Evolutionary conservation across 2,797 vertebrate genomes (phyloP), one percentile per base, ranked within the genome.

Genomic region (Rhinella marina): DNA sequence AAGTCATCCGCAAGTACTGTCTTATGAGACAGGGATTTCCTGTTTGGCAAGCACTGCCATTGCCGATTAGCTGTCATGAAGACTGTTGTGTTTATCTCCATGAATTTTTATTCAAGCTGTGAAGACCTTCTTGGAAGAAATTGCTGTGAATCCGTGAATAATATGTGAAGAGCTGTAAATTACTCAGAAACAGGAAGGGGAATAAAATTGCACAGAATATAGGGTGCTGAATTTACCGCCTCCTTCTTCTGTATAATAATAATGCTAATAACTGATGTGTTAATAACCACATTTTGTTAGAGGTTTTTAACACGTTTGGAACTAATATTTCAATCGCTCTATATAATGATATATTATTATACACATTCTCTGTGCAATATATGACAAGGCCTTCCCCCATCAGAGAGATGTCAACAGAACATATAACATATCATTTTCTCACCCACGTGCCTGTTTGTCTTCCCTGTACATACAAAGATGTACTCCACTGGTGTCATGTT

Each of bases 21-120:
- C 66, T 56, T 82, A 76, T 81, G 56, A 87, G 79, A 82, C 62
- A 32, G 50, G 54, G 81, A 87, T 88, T 88, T 88, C 79, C 78
- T 88, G 87, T 85, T 85, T 85, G 80, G 87, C 56, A 88, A 76
- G 78, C 78, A 0, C 23, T 82, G 84, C 56, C 84, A 23, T 27
- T 10, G 75, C 54, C 76, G 68, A 85, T 86, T 75, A 76, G 54
- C 48, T 61, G 54, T 76, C 82, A 62, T 84, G 54, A 32, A 17
- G 29, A 21, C 70, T 86, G 61, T 64, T 52, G 21, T 70, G 64
- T 11, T 29, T 8, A 76, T 84, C 54, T 9, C 25, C 17, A 84
- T 76, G 82, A 61, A 75, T 76, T 84, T 57, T 61, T 62, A 84
- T 84, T 84, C 82, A 84, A 25, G 29, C 56, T 29, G 68, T 59